These are phyloP conservation scores for Ditylenchus weischeri DNA, from an alignment of 2,888 invertebrate species.

Conservation along the genomic window DNA sequence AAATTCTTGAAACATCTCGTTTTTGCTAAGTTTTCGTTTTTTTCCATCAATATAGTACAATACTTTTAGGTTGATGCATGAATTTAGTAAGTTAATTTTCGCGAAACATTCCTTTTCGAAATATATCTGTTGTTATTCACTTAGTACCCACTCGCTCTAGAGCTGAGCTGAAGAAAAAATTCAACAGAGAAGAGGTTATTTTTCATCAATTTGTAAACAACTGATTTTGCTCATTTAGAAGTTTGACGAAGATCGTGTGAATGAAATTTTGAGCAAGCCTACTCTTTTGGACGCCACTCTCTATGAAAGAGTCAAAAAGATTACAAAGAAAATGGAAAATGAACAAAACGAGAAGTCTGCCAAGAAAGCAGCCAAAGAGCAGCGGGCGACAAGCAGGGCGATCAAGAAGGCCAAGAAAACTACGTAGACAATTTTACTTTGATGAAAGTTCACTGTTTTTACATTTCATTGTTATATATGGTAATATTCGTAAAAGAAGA, in stretches of 20 bases:
- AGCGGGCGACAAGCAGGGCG: conserved; percentile 2
- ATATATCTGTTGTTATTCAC: conserved; percentile 42
- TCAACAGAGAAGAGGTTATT: conserved; percentile 46
- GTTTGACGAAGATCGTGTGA: not conserved
- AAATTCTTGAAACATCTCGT: too few species aligned
- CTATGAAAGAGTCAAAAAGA: conserved; percentile 17
- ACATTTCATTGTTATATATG: too few species aligned
- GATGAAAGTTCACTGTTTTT: not conserved
- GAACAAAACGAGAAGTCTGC: conserved; percentile 8
- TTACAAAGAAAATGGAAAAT: conserved; percentile 17
- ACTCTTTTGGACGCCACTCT: conserved; percentile 25
- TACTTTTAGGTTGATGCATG: too few species aligned
- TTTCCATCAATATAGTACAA: too few species aligned
- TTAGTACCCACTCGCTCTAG: conserved; percentile 50
- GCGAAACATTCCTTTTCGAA: too few species aligned
- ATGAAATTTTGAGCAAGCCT: conserved; percentile 27
- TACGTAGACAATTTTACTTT: not conserved
- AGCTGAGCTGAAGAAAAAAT: conserved; percentile 54
- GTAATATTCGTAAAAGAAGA: too few species aligned
- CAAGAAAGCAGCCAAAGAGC: not conserved
- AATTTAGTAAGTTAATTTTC: too few species aligned
- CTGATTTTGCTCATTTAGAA: conserved; percentile 1
- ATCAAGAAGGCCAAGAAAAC: not conserved
- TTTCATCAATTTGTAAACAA: not conserved
- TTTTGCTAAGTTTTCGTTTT: too few species aligned